phyloP scores from a whole-genome alignment of 2,888 invertebrate species.

The Ochropleura leucogaster region DNA sequence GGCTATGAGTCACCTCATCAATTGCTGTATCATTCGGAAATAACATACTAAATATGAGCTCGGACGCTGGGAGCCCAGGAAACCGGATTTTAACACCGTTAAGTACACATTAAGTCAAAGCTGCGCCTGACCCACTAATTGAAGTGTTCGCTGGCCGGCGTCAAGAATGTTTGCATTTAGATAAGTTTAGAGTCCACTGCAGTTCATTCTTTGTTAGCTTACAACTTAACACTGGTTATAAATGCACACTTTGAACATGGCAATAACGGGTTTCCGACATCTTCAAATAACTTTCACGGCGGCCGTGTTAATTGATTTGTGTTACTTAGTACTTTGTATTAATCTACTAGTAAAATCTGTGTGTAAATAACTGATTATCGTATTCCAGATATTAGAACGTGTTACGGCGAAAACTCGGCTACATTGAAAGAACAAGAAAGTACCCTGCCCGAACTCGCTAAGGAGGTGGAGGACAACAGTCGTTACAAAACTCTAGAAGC shows the following conservation, averaged over 20 bases:
- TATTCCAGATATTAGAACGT: conserved; percentile 74
- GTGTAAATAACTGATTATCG: conserved; percentile 35
- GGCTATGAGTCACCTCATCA: conserved; percentile 68
- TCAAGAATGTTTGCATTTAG: conserved; percentile 77
- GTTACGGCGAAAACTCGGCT: conserved; percentile 70
- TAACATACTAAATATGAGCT: conserved; percentile 66
- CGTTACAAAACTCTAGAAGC: conserved; percentile 88
- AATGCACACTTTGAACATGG: conserved; percentile 68
- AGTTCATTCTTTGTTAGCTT: conserved; percentile 69
- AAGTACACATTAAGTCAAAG: conserved; percentile 80
- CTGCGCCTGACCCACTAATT: conserved; percentile 83
- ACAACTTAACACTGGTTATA: conserved; percentile 63
- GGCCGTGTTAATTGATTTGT: conserved; percentile 64
- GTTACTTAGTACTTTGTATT: conserved; percentile 48
- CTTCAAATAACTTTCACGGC: conserved; percentile 70
- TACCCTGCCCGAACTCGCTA: conserved; percentile 78
- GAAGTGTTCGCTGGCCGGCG: conserved; percentile 68
- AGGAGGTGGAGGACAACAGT: conserved; percentile 87
- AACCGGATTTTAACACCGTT: conserved; percentile 85
- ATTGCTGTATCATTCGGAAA: conserved; percentile 65
- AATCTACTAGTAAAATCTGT: conserved; percentile 48
- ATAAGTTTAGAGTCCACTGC: conserved; percentile 73
- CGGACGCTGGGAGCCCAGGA: conserved; percentile 69
- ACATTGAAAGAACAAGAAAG: conserved; percentile 70
- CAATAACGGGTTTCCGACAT: conserved; percentile 72